These are phyloP conservation scores for Sepioteuthis lessoniana DNA, from an alignment of 2,888 invertebrate species.

Conservation along the genomic window DNA sequence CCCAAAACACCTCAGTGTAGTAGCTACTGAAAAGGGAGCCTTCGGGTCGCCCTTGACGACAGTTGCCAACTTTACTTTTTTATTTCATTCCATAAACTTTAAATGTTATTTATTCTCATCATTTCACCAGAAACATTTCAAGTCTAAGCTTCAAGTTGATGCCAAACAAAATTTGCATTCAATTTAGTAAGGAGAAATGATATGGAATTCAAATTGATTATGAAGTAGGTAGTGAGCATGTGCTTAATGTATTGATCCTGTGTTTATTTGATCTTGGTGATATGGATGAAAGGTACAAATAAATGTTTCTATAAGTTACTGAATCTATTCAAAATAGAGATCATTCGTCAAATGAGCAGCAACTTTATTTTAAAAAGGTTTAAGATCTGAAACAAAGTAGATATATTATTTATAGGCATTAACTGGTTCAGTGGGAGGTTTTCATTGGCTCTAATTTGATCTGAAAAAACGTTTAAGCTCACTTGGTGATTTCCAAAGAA, in stretches of 20 bases:
- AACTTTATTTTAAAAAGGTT: neutral
- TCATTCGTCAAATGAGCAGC: neutral
- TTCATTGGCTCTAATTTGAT: neutral
- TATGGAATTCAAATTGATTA: too few species aligned
- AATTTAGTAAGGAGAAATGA: neutral
- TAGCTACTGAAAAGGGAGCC: too few species aligned
- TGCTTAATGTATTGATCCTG: too few species aligned
- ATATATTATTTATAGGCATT: constrained; percentile 7
- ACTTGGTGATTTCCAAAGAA: neutral
- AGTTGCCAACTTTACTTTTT: too few species aligned
- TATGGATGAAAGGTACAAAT: neutral
- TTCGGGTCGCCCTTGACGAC: too few species aligned
- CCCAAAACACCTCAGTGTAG: too few species aligned
- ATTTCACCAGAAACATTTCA: neutral
- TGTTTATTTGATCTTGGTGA: too few species aligned
- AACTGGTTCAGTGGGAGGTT: neutral
- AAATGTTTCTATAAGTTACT: neutral
- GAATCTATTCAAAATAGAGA: neutral
- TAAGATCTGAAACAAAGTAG: neutral
- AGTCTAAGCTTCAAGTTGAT: neutral
- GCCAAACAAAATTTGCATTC: neutral
- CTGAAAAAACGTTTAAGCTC: neutral
- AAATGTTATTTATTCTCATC: neutral
- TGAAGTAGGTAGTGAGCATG: too few species aligned
- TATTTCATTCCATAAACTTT: neutral